Conservation (phyloP, 2,113 vertebrate genomes). For the Jaculus jaculus region DNA sequence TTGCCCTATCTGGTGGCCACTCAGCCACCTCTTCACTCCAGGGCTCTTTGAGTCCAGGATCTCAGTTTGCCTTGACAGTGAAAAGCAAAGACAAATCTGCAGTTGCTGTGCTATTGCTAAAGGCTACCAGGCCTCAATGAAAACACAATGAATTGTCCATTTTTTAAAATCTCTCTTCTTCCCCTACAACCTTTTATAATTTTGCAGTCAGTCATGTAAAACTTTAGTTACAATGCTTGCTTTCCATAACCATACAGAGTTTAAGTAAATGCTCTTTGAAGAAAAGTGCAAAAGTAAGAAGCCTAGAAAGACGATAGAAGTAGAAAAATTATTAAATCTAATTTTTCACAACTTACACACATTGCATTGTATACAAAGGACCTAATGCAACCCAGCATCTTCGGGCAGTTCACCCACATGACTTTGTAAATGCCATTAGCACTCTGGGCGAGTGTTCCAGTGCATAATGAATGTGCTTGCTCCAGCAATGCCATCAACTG, state of each 20-base stretch:
- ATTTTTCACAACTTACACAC: slow-evolving; percentile 47
- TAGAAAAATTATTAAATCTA: slow-evolving; percentile 19
- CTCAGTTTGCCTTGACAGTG: not conserved
- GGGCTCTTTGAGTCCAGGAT: not conserved
- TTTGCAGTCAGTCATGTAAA: not conserved
- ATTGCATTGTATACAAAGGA: not conserved
- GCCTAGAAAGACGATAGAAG: slow-evolving; percentile 51
- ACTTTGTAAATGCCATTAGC: slow-evolving; percentile 37
- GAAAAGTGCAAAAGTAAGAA: slow-evolving; percentile 15
- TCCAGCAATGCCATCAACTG: slow-evolving; percentile 60
- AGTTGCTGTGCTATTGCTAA: slow-evolving; percentile 20
- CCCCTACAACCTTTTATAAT: not conserved
- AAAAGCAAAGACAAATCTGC: not conserved
- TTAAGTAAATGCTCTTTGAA: slow-evolving; percentile 47
- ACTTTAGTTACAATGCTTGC: not conserved
- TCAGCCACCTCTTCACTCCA: not conserved
- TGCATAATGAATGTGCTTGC: slow-evolving; percentile 49
- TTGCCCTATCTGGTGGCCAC: not conserved
- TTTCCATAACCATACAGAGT: slow-evolving; percentile 13
- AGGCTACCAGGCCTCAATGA: slow-evolving; percentile 27
- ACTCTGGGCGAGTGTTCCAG: slow-evolving; percentile 42
- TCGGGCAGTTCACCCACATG: slow-evolving; percentile 1
- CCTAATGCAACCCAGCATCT: not conserved
- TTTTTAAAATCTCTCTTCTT: slow-evolving; percentile 17
- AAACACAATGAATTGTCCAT: slow-evolving; percentile 56